Evolutionary conservation across 2,797 vertebrate genomes (phyloP).

Genomic region (Halcyon chelicuti): DNA sequence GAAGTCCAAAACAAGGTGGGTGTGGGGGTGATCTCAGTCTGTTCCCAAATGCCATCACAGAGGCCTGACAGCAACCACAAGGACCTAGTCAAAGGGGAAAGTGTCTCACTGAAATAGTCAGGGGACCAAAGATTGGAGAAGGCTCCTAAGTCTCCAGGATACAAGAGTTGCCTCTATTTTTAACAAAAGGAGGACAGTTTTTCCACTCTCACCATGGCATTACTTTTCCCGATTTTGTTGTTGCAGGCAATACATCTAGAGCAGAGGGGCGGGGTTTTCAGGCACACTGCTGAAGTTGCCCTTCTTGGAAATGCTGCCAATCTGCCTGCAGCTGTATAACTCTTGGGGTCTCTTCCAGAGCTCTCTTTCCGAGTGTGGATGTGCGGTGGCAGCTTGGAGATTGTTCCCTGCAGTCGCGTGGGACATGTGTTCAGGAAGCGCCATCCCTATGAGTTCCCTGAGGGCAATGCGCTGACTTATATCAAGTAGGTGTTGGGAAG

Average conservation of each 20-base stretch:
- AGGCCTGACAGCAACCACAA: not conserved
- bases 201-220: not conserved
- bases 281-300: not conserved
- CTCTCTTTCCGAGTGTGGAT: slow-evolving; percentile 98
- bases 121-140: not conserved
- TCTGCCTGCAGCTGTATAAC: not conserved
- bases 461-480: slow-evolving; percentile 97
- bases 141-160: no score
- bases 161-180: not conserved
- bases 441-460: slow-evolving; percentile 97
- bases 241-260: not conserved
- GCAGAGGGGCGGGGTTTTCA: not conserved
- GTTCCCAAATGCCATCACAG: not conserved
- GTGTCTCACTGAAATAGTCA: not conserved
- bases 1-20: not conserved
- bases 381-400: slow-evolving; percentile 97
- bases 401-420: slow-evolving; percentile 96
- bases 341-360: slow-evolving; percentile 81
- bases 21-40: not conserved
- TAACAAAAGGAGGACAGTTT: not conserved
- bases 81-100: not conserved
- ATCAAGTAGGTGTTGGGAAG: slow-evolving; percentile 87
- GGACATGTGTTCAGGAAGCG: slow-evolving; percentile 97
- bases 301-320: not conserved
- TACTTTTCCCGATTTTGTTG: not conserved